Percentiles rank a stretch among this genome's conserved stretches.
These are phyloP conservation scores for Poeciliopsis occidentalis DNA, from an alignment of 2,113 vertebrate species.

Conservation along the genomic window DNA sequence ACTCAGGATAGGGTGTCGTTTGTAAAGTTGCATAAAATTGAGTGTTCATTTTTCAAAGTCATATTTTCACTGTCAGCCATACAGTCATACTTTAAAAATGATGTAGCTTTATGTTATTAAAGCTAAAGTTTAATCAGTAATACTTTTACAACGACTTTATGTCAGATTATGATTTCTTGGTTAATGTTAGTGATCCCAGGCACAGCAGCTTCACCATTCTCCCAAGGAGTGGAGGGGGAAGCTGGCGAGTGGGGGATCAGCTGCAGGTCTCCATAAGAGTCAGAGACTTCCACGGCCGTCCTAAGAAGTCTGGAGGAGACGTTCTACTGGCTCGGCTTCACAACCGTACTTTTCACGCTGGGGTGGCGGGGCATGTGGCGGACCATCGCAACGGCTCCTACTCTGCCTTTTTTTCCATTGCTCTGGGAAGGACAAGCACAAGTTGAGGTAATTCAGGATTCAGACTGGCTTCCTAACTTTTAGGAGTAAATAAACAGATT, in stretches of 20 bases:
- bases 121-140: too few species aligned
- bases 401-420: conserved; percentile 84
- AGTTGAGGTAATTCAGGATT: conserved; percentile 79
- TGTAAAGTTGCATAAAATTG: too few species aligned
- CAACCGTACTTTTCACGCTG: conserved; percentile 82
- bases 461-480: background rate
- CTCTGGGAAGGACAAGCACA: conserved; percentile 86
- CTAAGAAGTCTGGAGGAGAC: conserved; percentile 89
- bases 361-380: conserved; percentile 84
- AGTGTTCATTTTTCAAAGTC: too few species aligned
- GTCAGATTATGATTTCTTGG: background rate
- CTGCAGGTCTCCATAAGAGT: conserved; percentile 84
- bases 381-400: conserved; percentile 89
- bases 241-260: conserved; percentile 83
- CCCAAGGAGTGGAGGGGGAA: conserved; percentile 32
- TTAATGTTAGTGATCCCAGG: conserved; percentile 77
- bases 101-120: too few species aligned
- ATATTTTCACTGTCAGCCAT: too few species aligned
- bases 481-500: background rate
- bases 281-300: conserved; percentile 83
- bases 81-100: too few species aligned
- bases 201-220: conserved; percentile 86
- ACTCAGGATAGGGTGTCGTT: too few species aligned
- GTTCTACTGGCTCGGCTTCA: conserved; percentile 86
- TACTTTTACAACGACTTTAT: too few species aligned